Base-by-base conservation (phyloP, 2,797 vertebrate species). In the Carduelis carduelis region DNA sequence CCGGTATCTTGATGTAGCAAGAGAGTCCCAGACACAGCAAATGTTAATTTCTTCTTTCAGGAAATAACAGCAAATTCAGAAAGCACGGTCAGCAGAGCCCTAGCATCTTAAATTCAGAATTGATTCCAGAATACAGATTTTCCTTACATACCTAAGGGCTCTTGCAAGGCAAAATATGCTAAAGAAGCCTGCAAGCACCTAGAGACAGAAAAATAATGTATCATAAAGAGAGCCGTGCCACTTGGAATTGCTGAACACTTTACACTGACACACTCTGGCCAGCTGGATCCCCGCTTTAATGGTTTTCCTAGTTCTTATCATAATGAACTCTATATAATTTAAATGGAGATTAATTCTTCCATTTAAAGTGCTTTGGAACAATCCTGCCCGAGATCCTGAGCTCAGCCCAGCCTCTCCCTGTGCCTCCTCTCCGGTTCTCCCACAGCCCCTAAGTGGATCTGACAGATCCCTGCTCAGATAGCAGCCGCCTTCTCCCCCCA, bases 401-500 rank as follows among this genome's bases (percentile, higher is more conserved):
- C 83, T 43, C 65, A 89, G 87, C 82, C 69, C 86, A 63, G 87
- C 80, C 69, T 82, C 96, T 97, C 81, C 78, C 93, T 96, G 95
- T 97, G 96, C 97, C 97, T 97, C 96, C 93, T 92, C 93, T 91
- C 97, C 96, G 97, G 66, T 60, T 97, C 98, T 98, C 97, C 97
- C 93, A 92, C 95, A 98, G 98, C 98, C 98, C 98, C 96, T 99
- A 98, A 99, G 98, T 97, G 97, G 98, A 98, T 98, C 97, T 99
- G 99, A 99, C 99, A 99, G 98, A 98, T 98, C 98, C 97, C 97
- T 99, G 98, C 98, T 99, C 98, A 98, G 97, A 98, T 98, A 98
- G 98, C 98, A 98, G 98, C 98, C 98, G 64, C 97, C 56, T 98
- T 98, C 98, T 98, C 97, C 98, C 97, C 98, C 92, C 82, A 98